Evolutionary conservation across 1,140 invertebrate genomes (phyloP), one percentile per base, ranked within the genome.

Genomic region (Drosophila fuyamai): DNA sequence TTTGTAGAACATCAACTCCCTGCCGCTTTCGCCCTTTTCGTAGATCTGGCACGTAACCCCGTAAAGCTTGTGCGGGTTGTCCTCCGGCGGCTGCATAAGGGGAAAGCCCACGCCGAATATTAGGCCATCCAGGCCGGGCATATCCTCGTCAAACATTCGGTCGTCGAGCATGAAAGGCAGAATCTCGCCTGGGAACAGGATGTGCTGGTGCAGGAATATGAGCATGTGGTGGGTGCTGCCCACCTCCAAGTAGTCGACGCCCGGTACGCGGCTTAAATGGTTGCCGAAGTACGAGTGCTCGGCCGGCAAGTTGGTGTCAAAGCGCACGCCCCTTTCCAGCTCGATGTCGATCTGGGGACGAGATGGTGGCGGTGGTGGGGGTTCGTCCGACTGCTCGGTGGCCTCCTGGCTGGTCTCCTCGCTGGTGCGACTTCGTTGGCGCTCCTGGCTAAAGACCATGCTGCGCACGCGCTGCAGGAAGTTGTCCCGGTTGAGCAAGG

Each of bases 121-220:
- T 1, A 91, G 44, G 2, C 91, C 91, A 67, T 89, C 84, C 12
- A 72, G 77, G 18, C 84, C 84, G 14, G 72, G 47, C 48, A 81
- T 72, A 32, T 90, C 83, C 0, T 81, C 76, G 13, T 88, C 82
- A 10, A 92, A 91, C 12, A 92, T 79, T 40, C 57, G 81, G n/a
- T 78, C 85, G 5, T 90, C 94, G n/a, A 96, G 93, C 68, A 95
- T 94, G 18, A 97, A 93, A 1, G 96, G 96, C 29, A 97, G 90
- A 23, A 94, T 96, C 91, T 96, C 95, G 7, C 96, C 96, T 27
- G 96, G 96, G 61, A 96, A 94, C 38, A 96, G 93, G 29, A 96
- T 93, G 43, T 94, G 94, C 43, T 94, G 93, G 48, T 94, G 93
- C 38, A 93, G 91, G 27, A 96, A 92, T 18, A 96, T 78, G 9